These are phyloP conservation scores for Tauraco hartlaubi DNA, from an alignment of 2,797 vertebrate genomes.

Conservation along the genomic window DNA sequence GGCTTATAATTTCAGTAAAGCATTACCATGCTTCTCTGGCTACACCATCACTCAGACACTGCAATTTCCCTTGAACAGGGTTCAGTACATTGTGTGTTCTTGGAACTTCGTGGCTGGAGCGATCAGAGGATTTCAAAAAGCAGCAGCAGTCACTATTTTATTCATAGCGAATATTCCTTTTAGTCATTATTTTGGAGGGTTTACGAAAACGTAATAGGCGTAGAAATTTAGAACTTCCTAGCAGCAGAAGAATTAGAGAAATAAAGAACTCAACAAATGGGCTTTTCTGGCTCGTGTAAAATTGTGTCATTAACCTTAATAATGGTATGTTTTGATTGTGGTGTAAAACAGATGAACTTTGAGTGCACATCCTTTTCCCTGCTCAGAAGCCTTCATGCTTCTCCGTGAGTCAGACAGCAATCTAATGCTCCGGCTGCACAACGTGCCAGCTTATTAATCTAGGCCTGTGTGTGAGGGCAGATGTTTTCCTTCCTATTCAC, in stretches of 20 bases:
- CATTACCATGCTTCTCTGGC: background rate
- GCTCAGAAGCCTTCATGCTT: background rate
- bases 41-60: rapidly evolving
- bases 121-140: background rate
- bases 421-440: background rate
- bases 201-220: background rate
- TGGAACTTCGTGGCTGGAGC: background rate
- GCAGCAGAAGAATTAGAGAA: background rate
- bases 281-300: background rate
- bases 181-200: background rate
- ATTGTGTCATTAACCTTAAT: background rate
- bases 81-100: rapidly evolving
- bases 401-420: background rate
- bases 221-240: background rate
- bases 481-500: background rate
- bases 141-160: background rate
- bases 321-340: background rate
- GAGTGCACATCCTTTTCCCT: background rate
- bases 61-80: background rate
- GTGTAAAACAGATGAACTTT: background rate
- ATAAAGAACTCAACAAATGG: background rate
- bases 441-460: background rate
- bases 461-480: background rate
- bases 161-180: no score
- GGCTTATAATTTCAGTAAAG: background rate